phyloP scores from a whole-genome alignment of 2,113 vertebrate species.

The Glaucidium brasilianum region DNA sequence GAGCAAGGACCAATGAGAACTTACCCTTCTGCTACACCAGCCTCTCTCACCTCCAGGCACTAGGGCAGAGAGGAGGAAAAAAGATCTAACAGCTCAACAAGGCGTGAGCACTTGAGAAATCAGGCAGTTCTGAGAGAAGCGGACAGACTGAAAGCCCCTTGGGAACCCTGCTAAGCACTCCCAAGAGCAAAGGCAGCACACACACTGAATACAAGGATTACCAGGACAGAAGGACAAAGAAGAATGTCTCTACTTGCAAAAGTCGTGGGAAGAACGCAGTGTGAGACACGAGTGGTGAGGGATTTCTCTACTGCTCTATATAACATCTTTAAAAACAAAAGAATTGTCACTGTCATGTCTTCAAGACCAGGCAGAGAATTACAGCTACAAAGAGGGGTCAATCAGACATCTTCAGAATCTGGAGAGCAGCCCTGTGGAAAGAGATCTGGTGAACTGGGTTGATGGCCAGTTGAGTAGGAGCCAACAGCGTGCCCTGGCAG shows the following conservation, averaged over 20 bases:
- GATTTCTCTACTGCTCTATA: not conserved
- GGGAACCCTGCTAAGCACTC: not conserved
- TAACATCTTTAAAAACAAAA: not conserved
- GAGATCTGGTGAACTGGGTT: not conserved
- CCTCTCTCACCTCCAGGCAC: not conserved
- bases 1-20: not conserved
- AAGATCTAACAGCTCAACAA: not conserved
- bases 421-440: not conserved
- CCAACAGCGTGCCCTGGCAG: not conserved
- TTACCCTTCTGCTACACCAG: no score
- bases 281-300: not conserved
- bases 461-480: not conserved
- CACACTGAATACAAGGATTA: not conserved
- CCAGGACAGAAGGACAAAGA: not conserved
- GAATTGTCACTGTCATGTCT: not conserved
- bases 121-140: not conserved
- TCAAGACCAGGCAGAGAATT: not conserved
- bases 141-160: not conserved
- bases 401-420: not conserved
- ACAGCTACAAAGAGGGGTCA: not conserved
- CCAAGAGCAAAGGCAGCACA: not conserved
- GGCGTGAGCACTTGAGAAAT: not conserved
- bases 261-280: not conserved
- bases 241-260: not conserved
- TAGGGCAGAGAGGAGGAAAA: not conserved